Evolutionary conservation across 2,797 vertebrate species (phyloP), one percentile per base, ranked within the genome.

Genomic region (Lacerta bilineata): DNA sequence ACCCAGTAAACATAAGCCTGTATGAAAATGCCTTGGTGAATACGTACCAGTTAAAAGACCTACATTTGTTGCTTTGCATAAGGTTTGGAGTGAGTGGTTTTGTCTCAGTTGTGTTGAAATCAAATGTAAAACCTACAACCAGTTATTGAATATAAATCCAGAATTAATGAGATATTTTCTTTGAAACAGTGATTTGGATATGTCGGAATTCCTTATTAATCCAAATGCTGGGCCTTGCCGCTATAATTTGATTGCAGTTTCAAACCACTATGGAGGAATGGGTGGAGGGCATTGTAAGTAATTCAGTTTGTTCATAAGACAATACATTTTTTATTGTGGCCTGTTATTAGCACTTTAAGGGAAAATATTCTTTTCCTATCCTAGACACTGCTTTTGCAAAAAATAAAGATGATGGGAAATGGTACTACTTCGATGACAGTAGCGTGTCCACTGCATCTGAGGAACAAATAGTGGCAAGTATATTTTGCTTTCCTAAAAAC

Each of bases 181-280:
- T 95, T 91, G 81, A 88, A 95, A 96, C 95, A 99, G 99, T 90
- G 98, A 99, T 95, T 97, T 99, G 97, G 98, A 99, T 96, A 99
- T 99, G 98, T 99, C 98, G 0, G 98, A 99, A 96, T 99, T 99
- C 96, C 97, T 99, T 84, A 99, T 99, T 96, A 99, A 99, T 97
- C 99, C 99, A 92, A 99, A 99, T 89, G 97, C 98, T 33, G 99
- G 98, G 72, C 98, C 98, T 68, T 99, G 98, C 95, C 98, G 96
- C 94, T 99, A 99, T 71, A 98, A 99, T 95, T 97, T 99, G 96
- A 99, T 99, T 80, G 99, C 99, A 72, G 98, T 99, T 64, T 99
- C 99, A 93, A 99, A 99, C 97, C 99, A 99, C 96, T 99, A 99
- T 23, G 99, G 99, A 93, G 99, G 99, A 90, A 99, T 99, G 99